Evolutionary conservation across 2,888 invertebrate species (phyloP).

Genomic region (Heliconius erato): DNA sequence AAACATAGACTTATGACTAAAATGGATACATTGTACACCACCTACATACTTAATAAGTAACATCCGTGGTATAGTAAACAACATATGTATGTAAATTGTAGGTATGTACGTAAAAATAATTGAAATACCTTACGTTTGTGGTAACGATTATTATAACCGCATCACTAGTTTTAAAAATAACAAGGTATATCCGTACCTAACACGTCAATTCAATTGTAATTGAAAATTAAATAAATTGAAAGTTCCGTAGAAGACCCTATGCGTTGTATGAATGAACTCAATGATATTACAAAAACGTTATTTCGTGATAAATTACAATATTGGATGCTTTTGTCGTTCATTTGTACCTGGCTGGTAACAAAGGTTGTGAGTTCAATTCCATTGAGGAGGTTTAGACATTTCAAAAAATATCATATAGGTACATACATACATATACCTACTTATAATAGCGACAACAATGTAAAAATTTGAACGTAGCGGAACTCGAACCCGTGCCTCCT

Average conservation of each 20-base stretch:
- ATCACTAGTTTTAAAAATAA: slow-evolving; percentile 20
- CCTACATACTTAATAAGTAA: not conserved
- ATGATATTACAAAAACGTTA: not conserved
- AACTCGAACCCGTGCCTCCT: no score
- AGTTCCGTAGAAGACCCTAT: not conserved
- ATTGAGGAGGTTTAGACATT: not conserved
- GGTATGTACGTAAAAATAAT: not conserved
- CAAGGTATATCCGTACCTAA: slow-evolving; percentile 18
- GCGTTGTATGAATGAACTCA: no score
- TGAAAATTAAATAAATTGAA: not conserved
- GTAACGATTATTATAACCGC: not conserved
- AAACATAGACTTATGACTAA: not conserved
- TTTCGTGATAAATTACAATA: not conserved
- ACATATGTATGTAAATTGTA: not conserved
- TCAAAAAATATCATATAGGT: not conserved
- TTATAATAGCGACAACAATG: not conserved
- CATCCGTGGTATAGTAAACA: not conserved
- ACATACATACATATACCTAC: no score
- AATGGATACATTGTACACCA: not conserved
- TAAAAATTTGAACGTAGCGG: no score
- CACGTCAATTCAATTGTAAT: slow-evolving; percentile 17
- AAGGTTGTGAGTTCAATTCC: not conserved
- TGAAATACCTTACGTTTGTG: slow-evolving; percentile 7
- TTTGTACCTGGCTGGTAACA: not conserved
- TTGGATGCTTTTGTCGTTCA: not conserved